Evolutionary conservation across 2,888 invertebrate species (phyloP).

Genomic region (Yponomeuta cagnagella): DNA sequence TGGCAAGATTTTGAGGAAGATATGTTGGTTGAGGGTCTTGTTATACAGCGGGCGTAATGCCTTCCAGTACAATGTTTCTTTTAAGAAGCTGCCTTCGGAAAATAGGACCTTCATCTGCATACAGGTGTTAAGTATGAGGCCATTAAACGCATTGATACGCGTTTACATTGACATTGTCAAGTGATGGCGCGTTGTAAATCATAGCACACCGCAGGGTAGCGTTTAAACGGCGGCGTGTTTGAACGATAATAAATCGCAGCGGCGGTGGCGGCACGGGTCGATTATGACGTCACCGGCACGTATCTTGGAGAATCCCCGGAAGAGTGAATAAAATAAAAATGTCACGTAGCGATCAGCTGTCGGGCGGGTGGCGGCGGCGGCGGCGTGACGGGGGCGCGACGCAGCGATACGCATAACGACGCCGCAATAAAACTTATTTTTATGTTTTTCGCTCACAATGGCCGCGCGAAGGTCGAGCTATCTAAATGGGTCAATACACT

Average conservation of each 20-base stretch:
- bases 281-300: slow-evolving; percentile 73
- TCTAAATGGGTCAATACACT: slow-evolving; percentile 77
- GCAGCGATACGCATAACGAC: slow-evolving; percentile 72
- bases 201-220: slow-evolving; percentile 43
- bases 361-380: slow-evolving; percentile 40
- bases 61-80: too few species aligned
- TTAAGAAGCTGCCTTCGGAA: too few species aligned
- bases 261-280: slow-evolving; percentile 46
- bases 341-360: slow-evolving; percentile 76
- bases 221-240: slow-evolving; percentile 40
- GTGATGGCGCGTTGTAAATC: slow-evolving; percentile 44
- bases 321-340: slow-evolving; percentile 75
- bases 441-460: slow-evolving; percentile 77
- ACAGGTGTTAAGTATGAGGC: not conserved
- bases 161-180: slow-evolving; percentile 48
- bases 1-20: too few species aligned
- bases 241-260: slow-evolving; percentile 58
- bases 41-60: too few species aligned
- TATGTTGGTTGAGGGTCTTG: too few species aligned
- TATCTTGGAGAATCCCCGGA: slow-evolving; percentile 74
- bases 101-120: not conserved
- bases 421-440: slow-evolving; percentile 76
- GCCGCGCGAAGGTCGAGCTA: slow-evolving; percentile 76
- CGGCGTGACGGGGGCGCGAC: slow-evolving; percentile 29
- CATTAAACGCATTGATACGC: slow-evolving; percentile 17